A percentile compares a stretch with the other conserved stretches of the same genome.
Conservation (phyloP, 2,888 invertebrate genomes). For the Lycophotia porphyrea region DNA sequence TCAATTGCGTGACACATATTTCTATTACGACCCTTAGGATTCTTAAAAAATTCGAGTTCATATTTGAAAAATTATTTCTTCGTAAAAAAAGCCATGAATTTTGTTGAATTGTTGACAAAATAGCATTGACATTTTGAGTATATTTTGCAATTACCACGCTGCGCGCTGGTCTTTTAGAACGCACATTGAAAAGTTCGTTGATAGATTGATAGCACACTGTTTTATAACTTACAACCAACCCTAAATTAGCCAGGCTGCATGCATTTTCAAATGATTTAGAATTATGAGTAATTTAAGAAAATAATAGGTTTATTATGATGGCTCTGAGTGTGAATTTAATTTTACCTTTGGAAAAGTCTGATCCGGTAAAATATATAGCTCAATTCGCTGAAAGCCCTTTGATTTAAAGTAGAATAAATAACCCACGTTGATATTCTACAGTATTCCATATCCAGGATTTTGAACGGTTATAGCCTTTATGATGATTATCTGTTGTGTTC, state of each 20-base stretch:
- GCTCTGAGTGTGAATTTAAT: no score
- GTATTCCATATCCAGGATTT: no score
- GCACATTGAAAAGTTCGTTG: background rate
- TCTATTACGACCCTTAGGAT: background rate
- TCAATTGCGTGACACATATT: background rate
- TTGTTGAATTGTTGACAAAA: background rate
- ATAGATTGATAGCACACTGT: background rate
- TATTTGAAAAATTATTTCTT: background rate
- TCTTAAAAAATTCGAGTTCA: background rate
- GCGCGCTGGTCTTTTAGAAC: background rate
- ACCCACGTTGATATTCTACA: no score
- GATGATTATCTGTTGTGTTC: background rate
- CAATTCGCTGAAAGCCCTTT: no score
- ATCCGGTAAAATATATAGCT: no score
- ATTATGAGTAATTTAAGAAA: no score
- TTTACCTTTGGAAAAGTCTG: no score
- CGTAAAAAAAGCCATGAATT: background rate
- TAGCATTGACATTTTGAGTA: background rate
- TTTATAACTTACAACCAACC: no score
- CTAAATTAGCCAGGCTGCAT: no score
- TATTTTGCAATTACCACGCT: background rate
- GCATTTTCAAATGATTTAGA: no score
- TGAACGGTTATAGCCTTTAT: background rate
- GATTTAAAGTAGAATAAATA: no score
- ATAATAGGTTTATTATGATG: no score